phyloP scores from a whole-genome alignment of 2,888 invertebrate genomes.

The Rhopalosiphum nymphaeae region DNA sequence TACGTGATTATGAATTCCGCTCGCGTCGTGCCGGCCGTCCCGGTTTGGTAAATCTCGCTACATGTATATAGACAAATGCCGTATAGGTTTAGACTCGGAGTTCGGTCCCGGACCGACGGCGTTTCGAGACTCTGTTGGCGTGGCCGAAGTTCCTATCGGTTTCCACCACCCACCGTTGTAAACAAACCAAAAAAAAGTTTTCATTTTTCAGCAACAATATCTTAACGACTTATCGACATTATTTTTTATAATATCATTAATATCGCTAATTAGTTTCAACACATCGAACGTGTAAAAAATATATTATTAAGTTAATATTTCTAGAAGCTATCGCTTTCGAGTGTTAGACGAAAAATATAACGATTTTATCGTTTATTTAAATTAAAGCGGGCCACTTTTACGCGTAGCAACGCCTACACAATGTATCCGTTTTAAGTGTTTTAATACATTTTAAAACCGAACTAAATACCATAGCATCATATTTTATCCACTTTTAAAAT shows the following conservation, averaged over 20 bases:
- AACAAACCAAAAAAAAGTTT: not conserved
- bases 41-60: constrained; percentile 22
- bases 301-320: not conserved
- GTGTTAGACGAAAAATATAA: not conserved
- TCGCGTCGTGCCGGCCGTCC: not conserved
- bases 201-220: not conserved
- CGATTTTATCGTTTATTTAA: not conserved
- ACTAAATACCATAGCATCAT: not conserved
- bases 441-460: not conserved
- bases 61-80: not conserved
- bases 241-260: no score
- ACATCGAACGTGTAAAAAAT: not conserved
- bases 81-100: not conserved
- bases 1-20: constrained; percentile 45
- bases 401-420: not conserved
- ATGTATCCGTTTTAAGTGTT: not conserved
- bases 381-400: not conserved
- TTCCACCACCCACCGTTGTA: not conserved
- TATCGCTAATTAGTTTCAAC: not conserved
- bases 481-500: not conserved
- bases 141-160: not conserved
- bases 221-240: not conserved
- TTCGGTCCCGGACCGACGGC: not conserved
- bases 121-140: not conserved
- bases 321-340: not conserved